Base-by-base conservation (phyloP, 1,140 invertebrate genomes). In the Papilio glaucus region DNA sequence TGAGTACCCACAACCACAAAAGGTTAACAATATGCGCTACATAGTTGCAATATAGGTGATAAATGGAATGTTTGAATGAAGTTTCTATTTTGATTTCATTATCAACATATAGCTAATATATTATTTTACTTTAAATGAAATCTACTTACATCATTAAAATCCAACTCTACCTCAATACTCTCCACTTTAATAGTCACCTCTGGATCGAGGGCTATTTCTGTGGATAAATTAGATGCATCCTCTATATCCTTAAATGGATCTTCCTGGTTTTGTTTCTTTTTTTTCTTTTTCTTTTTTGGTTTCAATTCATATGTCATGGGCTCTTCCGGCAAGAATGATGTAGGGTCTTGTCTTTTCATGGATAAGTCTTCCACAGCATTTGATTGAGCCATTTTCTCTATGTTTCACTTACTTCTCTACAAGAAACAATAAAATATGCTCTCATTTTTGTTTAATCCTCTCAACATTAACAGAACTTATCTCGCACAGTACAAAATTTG, bases 101-200 rank as follows among this genome's bases (percentile, higher is more conserved):
- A n/a, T n/a, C n/a, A n/a, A n/a, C n/a, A n/a, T n/a, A n/a, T n/a
- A n/a, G n/a, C n/a, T n/a, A n/a, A n/a, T n/a, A n/a, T n/a, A n/a
- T n/a, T n/a, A n/a, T n/a, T n/a, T n/a, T n/a, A n/a, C n/a, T n/a
- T n/a, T n/a, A n/a, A n/a, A n/a, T n/a, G n/a, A n/a, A n/a, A n/a
- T n/a, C 29, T 75, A 87, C 88, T 90, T 75, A 92, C 90, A 87
- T 92, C 89, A 84, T 92, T 87, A 77, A 89, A 89, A 84, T 92
- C 87, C 69, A 92, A 79, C 69, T 91, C 86, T 3, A 92, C 90
- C 74, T 92, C 90, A 71, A 92, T 92, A 80, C 89, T 88, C 71
- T 92, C 90, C 15, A 89, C 90, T 72, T 92, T 92, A 21, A 92
- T 91, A 81, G 75, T 88, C 18, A 91, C 86, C 76, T 90, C 90